Base-by-base conservation (phyloP, 1,140 invertebrate species). In the Zaprionus ghesquierei region DNA sequence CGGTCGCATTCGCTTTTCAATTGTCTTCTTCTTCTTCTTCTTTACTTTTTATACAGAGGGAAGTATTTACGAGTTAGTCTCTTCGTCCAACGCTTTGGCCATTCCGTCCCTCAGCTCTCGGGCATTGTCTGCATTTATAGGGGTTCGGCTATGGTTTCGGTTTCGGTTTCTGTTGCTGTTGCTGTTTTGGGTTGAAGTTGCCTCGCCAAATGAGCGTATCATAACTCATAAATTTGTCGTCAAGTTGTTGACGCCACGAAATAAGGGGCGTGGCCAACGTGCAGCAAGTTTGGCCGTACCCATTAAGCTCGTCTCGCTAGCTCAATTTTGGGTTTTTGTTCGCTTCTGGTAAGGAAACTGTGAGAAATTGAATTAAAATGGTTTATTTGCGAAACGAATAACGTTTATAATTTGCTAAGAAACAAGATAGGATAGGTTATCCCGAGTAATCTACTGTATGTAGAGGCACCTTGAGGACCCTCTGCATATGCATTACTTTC, bases 211-310 rank as follows among this genome's bases (percentile, higher is more conserved):
- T 44, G 61, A 61, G 25, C 54, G 38, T 66, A 46, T 73, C 64
- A 70, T 79, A 65, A 71, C 70, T 63, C 66, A 63, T 46, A 77
- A 75, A 61, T 65, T 68, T 79, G 77, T 71, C 78, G 75, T 77
- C 77, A 80, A 46, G 55, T 76, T 77, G 71, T 54, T 64, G 77
- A 80, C 77, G 77, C 77, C 77, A 73, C 71, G 10, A 60, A 41
- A 74, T 65, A 61, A 70, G 49, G 41, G 50, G 66, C 66, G 59
- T 63, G 29, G n/a, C 10, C 22, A 62, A 35, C 31, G 49, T 44
- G 50, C 33, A n/a, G 50, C 60, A 63, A 50, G 49, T 50, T n/a
- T n/a, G n/a, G n/a, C n/a, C n/a, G n/a, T n/a, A n/a, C n/a, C n/a
- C n/a, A n/a, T n/a, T 50, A 63, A 51, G 49, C 22, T 51, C 49